phyloP scores from a whole-genome alignment of 2,113 vertebrate genomes.

The Daphoenositta chrysoptera region DNA sequence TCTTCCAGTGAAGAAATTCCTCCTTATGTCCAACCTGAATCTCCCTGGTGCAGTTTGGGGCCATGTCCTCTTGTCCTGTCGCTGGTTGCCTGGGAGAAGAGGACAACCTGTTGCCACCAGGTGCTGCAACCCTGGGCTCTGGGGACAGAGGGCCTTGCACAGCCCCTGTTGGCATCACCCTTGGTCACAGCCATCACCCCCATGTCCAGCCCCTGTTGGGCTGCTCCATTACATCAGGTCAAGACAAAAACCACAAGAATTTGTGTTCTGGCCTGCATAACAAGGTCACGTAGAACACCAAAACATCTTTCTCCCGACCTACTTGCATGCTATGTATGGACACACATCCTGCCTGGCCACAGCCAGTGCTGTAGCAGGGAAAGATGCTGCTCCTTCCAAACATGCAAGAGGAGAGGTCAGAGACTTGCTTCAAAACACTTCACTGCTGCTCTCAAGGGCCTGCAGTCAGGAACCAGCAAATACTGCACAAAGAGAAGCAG shows the following conservation, averaged over 20 bases:
- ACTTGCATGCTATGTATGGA: background rate
- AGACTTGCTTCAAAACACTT: background rate
- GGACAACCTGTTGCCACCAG: background rate
- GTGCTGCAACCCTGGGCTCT: background rate
- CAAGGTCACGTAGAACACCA: background rate
- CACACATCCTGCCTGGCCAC: background rate
- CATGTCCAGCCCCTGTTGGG: rapidly evolving
- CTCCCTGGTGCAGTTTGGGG: background rate
- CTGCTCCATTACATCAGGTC: background rate
- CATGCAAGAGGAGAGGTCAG: background rate
- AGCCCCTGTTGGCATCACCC: background rate
- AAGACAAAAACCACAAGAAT: background rate
- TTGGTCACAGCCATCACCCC: background rate
- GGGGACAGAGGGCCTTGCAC: background rate
- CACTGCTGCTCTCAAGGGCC: background rate
- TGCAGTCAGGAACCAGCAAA: background rate
- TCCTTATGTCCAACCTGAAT: background rate
- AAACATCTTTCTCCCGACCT: background rate
- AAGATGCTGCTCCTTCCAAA: background rate
- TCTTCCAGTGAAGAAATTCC: background rate
- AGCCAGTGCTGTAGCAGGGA: background rate
- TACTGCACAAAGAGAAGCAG: background rate
- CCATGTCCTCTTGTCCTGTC: background rate
- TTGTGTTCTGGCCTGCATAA: background rate
- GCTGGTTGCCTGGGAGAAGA: background rate